A percentile compares a stretch with the other conserved stretches of the same genome.
These are phyloP conservation scores for Rhyacichthys aspro DNA, from an alignment of 2,797 vertebrate species.

Conservation along the genomic window DNA sequence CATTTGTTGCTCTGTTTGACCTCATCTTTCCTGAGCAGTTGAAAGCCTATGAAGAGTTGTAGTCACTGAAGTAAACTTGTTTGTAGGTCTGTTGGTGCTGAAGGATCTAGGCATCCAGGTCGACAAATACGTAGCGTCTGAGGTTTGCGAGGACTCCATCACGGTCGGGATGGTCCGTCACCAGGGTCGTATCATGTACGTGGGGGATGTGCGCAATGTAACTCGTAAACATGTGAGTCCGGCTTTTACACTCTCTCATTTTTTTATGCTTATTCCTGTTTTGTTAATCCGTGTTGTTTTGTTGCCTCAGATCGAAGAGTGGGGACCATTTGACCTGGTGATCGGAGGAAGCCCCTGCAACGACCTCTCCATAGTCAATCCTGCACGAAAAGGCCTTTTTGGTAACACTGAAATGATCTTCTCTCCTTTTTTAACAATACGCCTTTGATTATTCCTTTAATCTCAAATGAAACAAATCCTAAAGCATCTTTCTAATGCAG, in stretches of 20 bases:
- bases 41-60: too few relatives aligned
- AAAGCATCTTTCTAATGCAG: slow-evolving; percentile 71
- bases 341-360: slow-evolving; percentile 98
- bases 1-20: too few relatives aligned
- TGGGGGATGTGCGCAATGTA: slow-evolving; percentile 95
- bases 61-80: not conserved
- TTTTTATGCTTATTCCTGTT: not conserved
- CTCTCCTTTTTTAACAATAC: too few relatives aligned
- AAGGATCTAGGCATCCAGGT: slow-evolving; percentile 96
- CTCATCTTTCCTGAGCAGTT: too few relatives aligned
- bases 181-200: slow-evolving; percentile 98
- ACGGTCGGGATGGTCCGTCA: slow-evolving; percentile 96
- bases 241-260: not conserved
- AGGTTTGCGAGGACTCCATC: slow-evolving; percentile 98
- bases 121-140: slow-evolving; percentile 94
- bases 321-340: slow-evolving; percentile 96
- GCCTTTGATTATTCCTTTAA: too few relatives aligned
- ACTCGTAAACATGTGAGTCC: slow-evolving; percentile 92
- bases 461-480: too few relatives aligned
- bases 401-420: slow-evolving; percentile 57
- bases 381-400: slow-evolving; percentile 18
- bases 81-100: slow-evolving; percentile 91
- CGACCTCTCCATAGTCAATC: slow-evolving; percentile 95
- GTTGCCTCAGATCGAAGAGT: slow-evolving; percentile 89
- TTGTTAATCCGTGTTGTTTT: slow-evolving; percentile 20